Conservation (phyloP, 1,140 invertebrate species). For the Ptiloglossa arizonensis region DNA sequence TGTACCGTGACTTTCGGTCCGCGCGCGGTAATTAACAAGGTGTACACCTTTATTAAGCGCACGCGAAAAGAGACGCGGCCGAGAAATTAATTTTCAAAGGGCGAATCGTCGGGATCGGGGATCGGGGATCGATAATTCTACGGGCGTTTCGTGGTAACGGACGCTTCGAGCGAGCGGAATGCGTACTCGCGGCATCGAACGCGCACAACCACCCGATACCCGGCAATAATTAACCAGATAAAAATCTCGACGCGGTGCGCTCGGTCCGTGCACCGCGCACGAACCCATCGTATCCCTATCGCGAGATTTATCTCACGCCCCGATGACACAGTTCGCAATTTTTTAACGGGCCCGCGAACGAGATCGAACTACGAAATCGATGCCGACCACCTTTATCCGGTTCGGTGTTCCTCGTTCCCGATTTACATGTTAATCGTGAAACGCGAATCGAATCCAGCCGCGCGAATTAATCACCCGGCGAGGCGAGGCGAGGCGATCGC, state of each 20-base stretch:
- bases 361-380: background rate
- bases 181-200: background rate
- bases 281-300: conserved; percentile 1
- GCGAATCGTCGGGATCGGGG: background rate
- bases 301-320: background rate
- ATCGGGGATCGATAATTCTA: conserved; percentile 25
- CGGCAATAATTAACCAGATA: conserved; percentile 36
- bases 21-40: conserved; percentile 18
- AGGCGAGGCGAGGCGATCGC: background rate
- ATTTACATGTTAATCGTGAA: conserved; percentile 2
- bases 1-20: conserved; percentile 1
- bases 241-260: conserved; percentile 5
- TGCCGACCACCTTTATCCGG: background rate
- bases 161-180: background rate
- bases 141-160: no score
- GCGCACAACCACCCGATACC: background rate
- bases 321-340: background rate
- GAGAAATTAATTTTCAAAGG: conserved; percentile 29
- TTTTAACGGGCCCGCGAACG: background rate
- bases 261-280: background rate
- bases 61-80: background rate
- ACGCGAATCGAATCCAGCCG: background rate
- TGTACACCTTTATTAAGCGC: conserved; percentile 3
- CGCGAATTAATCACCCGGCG: background rate
- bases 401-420: background rate